Evolutionary conservation across 2,797 vertebrate genomes (phyloP), one percentile per base, ranked within the genome.

Genomic region (Cirrhinus mrigala): DNA sequence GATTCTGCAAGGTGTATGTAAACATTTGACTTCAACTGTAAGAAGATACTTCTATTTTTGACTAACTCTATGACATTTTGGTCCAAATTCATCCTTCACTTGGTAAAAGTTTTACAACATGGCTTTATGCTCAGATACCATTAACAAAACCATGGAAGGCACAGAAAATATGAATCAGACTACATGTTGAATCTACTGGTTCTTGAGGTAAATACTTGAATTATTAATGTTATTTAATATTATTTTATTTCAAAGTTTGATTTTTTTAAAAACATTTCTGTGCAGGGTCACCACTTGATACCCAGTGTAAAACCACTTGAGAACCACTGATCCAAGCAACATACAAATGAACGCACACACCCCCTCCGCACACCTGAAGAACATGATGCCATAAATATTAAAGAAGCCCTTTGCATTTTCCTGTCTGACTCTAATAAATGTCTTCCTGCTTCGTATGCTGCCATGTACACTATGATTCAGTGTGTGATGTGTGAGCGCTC

Each of bases 341-440:
- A 46, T 37, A 29, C 79, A 71, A 78, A 81, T 22, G 66, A 82
- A 16, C 3, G 54, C 20, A 18, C 48, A 58, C 69, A 82, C 77
- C 27, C 37, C 12, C 37, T 27, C 66, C 18, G 0, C 33, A 74
- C 44, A 85, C 83, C 71, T 86, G 73, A 70, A 74, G 29, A 82
- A 86, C 86, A 78, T 70, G 76, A 87, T 85, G 86, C 91, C 90
- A 94, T 93, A 91, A 93, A 94, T 94, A 94, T 94, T 92, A 90
- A 93, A 92, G 90, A 7, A 4, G 27, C 44, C 86, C 83, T 91
- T 93, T 88, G 87, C 91, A 92, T 94, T 94, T 92, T 90, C 89
- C 90, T 91, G 84, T 80, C 90, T 54, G 87, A 92, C 85, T 29
- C 85, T 79, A 81, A 94, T 93, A 89, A 92, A 92, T 93, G 89